A percentile compares a stretch with the other conserved stretches of the same genome.
phyloP scores from a whole-genome alignment of 2,888 invertebrate genomes.

The Tenthredo scrophulariae region DNA sequence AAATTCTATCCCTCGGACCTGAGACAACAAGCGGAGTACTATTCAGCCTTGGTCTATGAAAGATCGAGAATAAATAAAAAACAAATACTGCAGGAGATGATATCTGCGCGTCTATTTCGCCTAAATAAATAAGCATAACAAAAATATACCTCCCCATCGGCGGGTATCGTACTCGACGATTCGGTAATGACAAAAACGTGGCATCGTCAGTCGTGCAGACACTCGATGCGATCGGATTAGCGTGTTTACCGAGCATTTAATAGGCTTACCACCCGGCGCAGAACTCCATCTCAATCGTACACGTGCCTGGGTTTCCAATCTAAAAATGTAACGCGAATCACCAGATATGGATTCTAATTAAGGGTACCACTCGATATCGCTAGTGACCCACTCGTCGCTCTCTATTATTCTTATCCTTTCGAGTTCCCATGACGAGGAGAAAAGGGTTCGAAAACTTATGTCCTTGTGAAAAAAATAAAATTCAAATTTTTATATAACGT shows the following conservation, averaged over 20 bases:
- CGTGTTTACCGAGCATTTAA: constrained; percentile 51
- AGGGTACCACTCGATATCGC: constrained; percentile 33
- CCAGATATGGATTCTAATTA: constrained; percentile 39
- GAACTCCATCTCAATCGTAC: constrained; percentile 34
- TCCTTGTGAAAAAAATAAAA: background rate
- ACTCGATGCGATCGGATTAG: constrained; percentile 50
- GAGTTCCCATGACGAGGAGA: background rate
- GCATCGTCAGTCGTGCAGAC: constrained; percentile 43
- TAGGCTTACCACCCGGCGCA: constrained; percentile 30
- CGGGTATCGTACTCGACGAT: background rate
- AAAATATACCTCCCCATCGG: constrained; percentile 6
- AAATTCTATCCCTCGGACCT: background rate
- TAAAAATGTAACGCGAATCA: constrained; percentile 23
- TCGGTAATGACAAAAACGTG: constrained; percentile 47
- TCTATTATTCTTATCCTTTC: background rate
- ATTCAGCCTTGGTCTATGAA: background rate
- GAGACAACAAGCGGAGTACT: constrained; percentile 21
- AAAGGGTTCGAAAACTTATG: background rate
- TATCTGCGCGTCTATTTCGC: constrained; percentile 7
- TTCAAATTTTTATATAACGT: background rate
- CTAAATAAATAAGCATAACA: constrained; percentile 34
- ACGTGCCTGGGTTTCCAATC: constrained; percentile 10
- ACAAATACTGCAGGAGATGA: background rate
- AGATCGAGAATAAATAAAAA: constrained; percentile 13
- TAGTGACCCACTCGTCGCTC: background rate